Evolutionary conservation across 1,140 invertebrate genomes (phyloP), one percentile per base, ranked within the genome.

Genomic region (Ephestia elutella): DNA sequence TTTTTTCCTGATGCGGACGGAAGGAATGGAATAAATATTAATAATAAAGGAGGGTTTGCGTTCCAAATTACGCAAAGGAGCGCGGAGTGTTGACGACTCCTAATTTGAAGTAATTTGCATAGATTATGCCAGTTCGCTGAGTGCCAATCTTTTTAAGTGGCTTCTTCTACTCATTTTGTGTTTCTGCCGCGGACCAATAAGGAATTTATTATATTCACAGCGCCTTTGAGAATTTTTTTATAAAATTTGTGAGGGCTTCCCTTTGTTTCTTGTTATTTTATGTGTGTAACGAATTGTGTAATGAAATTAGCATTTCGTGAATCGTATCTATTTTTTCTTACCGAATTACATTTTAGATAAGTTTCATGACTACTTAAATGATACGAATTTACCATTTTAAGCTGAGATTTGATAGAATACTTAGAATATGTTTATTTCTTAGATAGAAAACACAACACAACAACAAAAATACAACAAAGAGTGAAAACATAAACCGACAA

Each of bases 51-150:
- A 83, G 81, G 84, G 84, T 82, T 87, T 84, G 81, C 83, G 72
- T 86, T 74, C 77, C 68, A 82, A 86, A 84, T 86, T 84, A 82
- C 75, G 63, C 65, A 63, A 75, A 62, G 73, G 70, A 80, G 81
- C 63, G 67, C 70, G 73, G 69, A 70, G 82, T 87, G 82, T 84
- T 86, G 82, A 86, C 81, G 80, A 86, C 73, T 87, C 81, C 82
- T 87, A 87, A 87, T 87, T 87, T 87, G 80, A 83, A 74, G 81
- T 87, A 80, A 87, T 87, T 87, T 87, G 74, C 85, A 86, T 87
- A 85, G 82, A 87, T 87, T 87, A 87, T 85, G 81, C 80, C 81
- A 74, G 82, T 73, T 83, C 85, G 85, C 70, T 87, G 85, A 87
- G 85, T 87, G 84, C 80, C 84, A 87, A 87, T 87, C 82, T 87